Base-by-base conservation (phyloP, 2,888 invertebrate genomes). In the Rotaria macrura region DNA sequence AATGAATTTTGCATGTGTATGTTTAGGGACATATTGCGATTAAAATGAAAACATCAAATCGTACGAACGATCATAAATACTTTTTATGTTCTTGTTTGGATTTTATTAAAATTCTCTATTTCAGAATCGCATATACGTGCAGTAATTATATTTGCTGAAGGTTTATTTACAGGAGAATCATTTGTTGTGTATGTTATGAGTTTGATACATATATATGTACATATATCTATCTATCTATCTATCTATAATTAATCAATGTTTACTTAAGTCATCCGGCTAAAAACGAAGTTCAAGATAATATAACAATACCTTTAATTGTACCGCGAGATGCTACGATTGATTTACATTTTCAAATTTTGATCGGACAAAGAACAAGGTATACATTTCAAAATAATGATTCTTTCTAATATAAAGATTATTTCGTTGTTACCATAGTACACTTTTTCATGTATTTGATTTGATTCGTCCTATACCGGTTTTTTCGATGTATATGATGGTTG, bases 361-460 rank as follows among this genome's bases (percentile, higher is more conserved):
- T 95, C 84, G 95, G 95, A 9, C 94, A 94, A 89, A 93, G 93
- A 88, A 93, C 93, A 87, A 90, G 91, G 91, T 74, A 54, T 23
- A 9, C 14, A 47, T n/a, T n/a, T 47, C 9, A 4, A 47, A 12
- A 47, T 47, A 9, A 47, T 47, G 14, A 47, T 47, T 47, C 14
- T 14, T 12, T 47, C 14, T 47, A 47, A 12, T 52, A 52, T 23
- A 23, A n/a, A 34, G 38, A 34, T 23, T 38, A 23, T 12, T 9
- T 65, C n/a, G 54, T 86, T 52, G 0, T 79, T 65, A 87, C 88
- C 52, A n/a, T 88, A 95, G 94, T 89, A 92, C 93, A 47, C 94
- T 95, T 89, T 94, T 93, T 90, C 95, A 96, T 91, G 95, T 97
- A 72, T 95, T 96, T 90, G 96, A 96, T 91, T 92, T 96, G 88